phyloP scores from a whole-genome alignment of 2,113 vertebrate species.

The Rallus limicola region DNA sequence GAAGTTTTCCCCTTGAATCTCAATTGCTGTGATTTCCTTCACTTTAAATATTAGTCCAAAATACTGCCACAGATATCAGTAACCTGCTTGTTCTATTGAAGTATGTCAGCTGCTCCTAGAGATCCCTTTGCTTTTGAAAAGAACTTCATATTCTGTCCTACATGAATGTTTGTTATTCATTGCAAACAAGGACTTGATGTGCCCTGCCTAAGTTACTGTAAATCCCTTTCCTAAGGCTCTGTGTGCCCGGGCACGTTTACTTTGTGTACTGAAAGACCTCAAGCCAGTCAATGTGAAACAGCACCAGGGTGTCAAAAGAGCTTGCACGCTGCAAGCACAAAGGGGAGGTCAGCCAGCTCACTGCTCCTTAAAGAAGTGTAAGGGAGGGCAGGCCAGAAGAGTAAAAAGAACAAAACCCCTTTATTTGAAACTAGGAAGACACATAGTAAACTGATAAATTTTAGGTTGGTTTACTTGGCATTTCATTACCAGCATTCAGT shows the following conservation, averaged over 20 bases:
- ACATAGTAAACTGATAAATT: rapidly evolving
- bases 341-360: not conserved
- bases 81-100: not conserved
- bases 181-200: not conserved
- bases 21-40: not conserved
- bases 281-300: not conserved
- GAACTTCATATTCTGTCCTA: not conserved
- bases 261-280: not conserved
- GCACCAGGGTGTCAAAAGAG: not conserved
- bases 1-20: not conserved
- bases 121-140: not conserved
- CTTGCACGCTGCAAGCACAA: not conserved
- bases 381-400: not conserved
- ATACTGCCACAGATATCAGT: not conserved
- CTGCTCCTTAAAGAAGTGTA: not conserved
- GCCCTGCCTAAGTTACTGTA: not conserved
- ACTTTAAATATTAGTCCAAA: not conserved
- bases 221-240: not conserved
- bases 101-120: not conserved
- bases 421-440: not conserved
- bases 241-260: not conserved
- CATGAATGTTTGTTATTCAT: not conserved
- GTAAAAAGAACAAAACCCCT: not conserved
- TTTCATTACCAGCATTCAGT: not conserved
- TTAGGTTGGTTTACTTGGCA: not conserved